Conservation (phyloP, 2,797 vertebrate species). For the Platyrinchus mystaceus region DNA sequence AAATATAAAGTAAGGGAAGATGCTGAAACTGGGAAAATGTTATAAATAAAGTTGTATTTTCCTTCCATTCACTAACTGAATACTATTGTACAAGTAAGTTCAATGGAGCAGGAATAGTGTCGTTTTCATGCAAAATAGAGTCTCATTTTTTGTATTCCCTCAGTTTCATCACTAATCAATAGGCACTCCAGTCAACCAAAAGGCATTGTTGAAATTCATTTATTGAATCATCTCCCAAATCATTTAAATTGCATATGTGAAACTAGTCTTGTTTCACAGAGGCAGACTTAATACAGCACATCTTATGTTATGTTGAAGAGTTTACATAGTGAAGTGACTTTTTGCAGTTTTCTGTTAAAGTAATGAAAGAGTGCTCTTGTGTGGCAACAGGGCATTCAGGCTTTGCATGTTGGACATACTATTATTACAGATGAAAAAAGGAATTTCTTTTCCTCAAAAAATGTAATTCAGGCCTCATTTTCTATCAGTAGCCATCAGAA, state of each 20-base stretch:
- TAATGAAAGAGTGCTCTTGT: neutral
- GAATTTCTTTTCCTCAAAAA: neutral
- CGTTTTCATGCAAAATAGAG: slow-evolving; percentile 10
- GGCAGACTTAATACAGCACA: neutral
- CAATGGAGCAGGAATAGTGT: neutral
- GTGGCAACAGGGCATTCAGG: neutral
- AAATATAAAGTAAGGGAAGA: neutral
- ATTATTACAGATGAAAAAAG: neutral
- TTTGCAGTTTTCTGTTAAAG: neutral
- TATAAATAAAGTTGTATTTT: slow-evolving; percentile 5
- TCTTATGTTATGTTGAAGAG: neutral
- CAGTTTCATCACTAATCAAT: slow-evolving; percentile 10
- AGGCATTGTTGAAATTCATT: neutral
- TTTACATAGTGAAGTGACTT: neutral
- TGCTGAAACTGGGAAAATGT: neutral
- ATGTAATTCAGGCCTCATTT: neutral
- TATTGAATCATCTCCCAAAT: slow-evolving; percentile 3
- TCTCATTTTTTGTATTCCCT: neutral
- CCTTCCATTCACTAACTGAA: neutral
- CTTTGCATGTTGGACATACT: neutral
- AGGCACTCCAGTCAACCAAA: neutral
- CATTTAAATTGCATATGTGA: neutral
- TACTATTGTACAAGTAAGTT: neutral
- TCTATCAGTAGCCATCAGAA: neutral
- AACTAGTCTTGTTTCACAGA: neutral